Base-by-base conservation (phyloP, 2,113 vertebrate species). In the Conger conger region DNA sequence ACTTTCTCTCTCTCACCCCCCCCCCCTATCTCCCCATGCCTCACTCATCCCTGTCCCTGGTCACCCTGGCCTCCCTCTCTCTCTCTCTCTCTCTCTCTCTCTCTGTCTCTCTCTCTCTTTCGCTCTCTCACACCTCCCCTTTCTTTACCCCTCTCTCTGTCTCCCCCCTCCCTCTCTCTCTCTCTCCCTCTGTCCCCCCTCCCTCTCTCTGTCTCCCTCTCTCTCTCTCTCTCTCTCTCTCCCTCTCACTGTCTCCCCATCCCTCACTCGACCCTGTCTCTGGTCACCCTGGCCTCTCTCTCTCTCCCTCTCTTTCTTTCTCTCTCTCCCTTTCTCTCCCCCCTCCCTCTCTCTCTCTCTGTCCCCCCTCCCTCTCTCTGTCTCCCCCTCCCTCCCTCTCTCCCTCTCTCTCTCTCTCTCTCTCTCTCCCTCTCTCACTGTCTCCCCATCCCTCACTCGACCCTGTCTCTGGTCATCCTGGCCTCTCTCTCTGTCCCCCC, bases 51-150 rank as follows among this genome's bases (percentile, higher is more conserved):
- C 33, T 73, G 9, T 73, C 68, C 33, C 68, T 73, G 68, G 68
- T 33, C 27, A 33, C 68, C n/a, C 1, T 9, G 27, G 30, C 68
- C 82, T 88, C n/a, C 86, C 84, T 89, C 89, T n/a, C n/a, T 35
- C 33, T 50, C 23, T 53, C 33, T 20, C 63, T 13, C 27, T 38
- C 30, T 80, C 37, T 76, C 37, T 30, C 36, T 38, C 53, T 36
- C 9, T 42, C 42, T 36, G 30, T 57, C 38, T 76, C 81, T 53
- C 79, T 36, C 37, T 60, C 37, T 27, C 54, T 68, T 2, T 78
- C 60, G 11, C 1, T 50, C 45, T 50, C 45, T 50, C 5, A 13
- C 45, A 13, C 11, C 11, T 15, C 15, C 9, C 15, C 45, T 50
- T 13, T 50, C 45, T 50, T 15, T 13, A 8, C 15, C 45, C 11